These are phyloP conservation scores for Cottus gobio DNA, from an alignment of 2,113 vertebrate genomes.

Conservation along the genomic window DNA sequence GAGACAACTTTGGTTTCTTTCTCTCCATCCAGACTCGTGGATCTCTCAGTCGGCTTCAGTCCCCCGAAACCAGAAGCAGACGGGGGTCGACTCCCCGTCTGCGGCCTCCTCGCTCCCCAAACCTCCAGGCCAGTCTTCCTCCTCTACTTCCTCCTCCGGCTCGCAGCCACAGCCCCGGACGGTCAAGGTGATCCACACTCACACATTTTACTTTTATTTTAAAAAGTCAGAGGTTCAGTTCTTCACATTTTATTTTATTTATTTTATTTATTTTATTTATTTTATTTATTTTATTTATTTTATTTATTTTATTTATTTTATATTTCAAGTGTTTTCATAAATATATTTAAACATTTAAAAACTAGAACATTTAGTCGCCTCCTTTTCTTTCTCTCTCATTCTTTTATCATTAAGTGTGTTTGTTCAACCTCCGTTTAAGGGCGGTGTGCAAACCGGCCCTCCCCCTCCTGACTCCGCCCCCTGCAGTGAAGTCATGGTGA, in stretches of 20 bases:
- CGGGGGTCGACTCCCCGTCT: constrained; percentile 92
- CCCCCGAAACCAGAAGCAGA: constrained; percentile 96
- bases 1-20: no score
- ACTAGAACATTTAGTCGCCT: neutral
- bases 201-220: no score
- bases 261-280: no score
- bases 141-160: constrained; percentile 87
- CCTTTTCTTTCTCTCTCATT: neutral
- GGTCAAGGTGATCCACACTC: constrained; percentile 82
- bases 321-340: no score
- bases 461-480: no score
- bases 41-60: constrained; percentile 98
- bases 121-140: constrained; percentile 90
- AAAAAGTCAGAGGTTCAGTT: no score
- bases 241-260: no score
- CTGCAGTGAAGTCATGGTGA: neutral
- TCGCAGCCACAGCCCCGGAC: constrained; percentile 90
- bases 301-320: no score
- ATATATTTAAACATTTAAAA: no score
- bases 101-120: constrained; percentile 94
- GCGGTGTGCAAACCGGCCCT: no score
- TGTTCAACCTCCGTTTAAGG: neutral
- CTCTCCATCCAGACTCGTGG: constrained; percentile 90
- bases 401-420: neutral
- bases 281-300: no score